Conservation (phyloP, 92 coral and sea anemone genomes). For the Palythoa caribaeorum region DNA sequence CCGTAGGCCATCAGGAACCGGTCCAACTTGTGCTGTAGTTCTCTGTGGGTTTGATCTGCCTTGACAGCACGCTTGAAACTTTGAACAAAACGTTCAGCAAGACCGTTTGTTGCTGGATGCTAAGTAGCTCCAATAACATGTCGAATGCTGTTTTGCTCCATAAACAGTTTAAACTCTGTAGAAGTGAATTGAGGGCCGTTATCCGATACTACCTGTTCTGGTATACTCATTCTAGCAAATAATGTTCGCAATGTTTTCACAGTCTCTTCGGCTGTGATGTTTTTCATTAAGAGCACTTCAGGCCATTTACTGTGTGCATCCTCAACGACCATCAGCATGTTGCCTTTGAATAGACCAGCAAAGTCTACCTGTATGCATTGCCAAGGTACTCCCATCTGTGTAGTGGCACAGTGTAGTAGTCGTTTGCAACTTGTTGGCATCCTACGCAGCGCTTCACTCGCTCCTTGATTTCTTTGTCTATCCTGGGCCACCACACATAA, state of each 20-base stretch:
- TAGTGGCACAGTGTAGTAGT: neutral
- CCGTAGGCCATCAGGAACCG: constrained; percentile 48
- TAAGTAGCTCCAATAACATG: neutral
- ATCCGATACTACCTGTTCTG: constrained; percentile 56
- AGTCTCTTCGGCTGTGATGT: constrained; percentile 44
- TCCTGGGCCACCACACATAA: no score
- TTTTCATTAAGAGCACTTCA: constrained; percentile 45
- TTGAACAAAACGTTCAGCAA: constrained; percentile 32
- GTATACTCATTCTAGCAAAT: constrained; percentile 55
- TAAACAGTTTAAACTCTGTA: constrained; percentile 24
- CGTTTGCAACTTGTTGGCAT: neutral
- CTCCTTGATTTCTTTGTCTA: neutral
- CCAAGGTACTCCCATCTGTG: constrained; percentile 16
- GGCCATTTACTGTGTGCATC: constrained; percentile 56
- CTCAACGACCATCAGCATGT: constrained; percentile 41
- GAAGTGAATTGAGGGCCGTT: constrained; percentile 48
- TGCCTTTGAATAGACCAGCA: constrained; percentile 54
- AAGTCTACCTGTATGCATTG: constrained; percentile 28
- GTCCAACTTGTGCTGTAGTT: constrained; percentile 52
- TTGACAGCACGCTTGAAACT: constrained; percentile 47
- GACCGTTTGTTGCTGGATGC: neutral
- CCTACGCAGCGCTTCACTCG: neutral
- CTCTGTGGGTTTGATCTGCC: no score
- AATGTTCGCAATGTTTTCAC: constrained; percentile 30
- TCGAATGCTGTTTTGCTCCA: constrained; percentile 23